Conservation (phyloP, 2,888 invertebrate genomes). For the Hydriomena furcata region DNA sequence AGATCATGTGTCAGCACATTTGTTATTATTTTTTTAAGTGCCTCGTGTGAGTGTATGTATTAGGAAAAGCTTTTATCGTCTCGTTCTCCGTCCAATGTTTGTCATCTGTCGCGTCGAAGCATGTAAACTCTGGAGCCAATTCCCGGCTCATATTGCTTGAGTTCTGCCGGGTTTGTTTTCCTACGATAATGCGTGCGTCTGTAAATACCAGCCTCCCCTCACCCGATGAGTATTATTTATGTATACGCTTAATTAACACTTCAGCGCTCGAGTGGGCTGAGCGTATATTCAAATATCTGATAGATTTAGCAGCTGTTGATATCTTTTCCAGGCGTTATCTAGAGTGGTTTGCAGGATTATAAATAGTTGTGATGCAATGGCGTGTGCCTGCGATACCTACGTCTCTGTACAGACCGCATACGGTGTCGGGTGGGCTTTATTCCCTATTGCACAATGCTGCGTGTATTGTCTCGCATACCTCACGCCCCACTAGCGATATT, state of each 20-base stretch:
- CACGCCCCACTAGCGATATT: conserved; percentile 41
- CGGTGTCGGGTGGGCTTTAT: conserved; percentile 51
- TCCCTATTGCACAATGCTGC: conserved; percentile 54
- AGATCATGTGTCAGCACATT: conserved; percentile 21
- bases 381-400: conserved; percentile 20
- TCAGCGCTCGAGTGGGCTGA: conserved; percentile 49
- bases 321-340: conserved; percentile 48
- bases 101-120: conserved; percentile 53
- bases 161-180: conserved; percentile 67
- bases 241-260: conserved; percentile 68
- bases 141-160: conserved; percentile 42
- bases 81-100: conserved; percentile 49
- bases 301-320: conserved; percentile 45
- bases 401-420: conserved; percentile 52
- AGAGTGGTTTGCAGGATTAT: conserved; percentile 44
- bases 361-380: conserved; percentile 46
- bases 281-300: conserved; percentile 39
- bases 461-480: conserved; percentile 47
- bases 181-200: conserved; percentile 67
- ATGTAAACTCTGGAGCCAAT: conserved; percentile 25
- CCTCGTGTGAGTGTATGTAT: conserved; percentile 1
- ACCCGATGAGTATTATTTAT: conserved; percentile 55
- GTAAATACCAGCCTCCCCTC: conserved; percentile 63
- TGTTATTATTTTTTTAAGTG: conserved; percentile 2
- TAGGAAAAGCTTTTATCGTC: conserved; percentile 55